Percentiles rank a stretch among this genome's conserved stretches.
Conservation (phyloP, 2,888 invertebrate species). For the Cabera pusaria region DNA sequence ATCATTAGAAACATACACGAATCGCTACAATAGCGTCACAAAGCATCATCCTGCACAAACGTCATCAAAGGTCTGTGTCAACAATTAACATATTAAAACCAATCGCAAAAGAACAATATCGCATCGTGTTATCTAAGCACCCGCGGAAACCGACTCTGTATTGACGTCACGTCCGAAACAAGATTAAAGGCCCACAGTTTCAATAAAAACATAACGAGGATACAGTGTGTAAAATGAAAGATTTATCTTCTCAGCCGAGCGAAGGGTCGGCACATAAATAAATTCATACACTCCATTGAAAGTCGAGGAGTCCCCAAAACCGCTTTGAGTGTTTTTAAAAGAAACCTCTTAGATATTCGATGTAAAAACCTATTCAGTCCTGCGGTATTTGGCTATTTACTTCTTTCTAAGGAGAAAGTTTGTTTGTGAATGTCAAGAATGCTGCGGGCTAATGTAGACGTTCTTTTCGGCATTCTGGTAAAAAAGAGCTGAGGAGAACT, state of each 20-base stretch:
- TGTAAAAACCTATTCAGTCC: conserved; percentile 32
- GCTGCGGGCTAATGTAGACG: neutral
- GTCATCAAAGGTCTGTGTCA: too few species aligned
- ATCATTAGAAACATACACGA: too few species aligned
- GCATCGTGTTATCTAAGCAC: conserved; percentile 4
- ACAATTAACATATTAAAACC: too few species aligned
- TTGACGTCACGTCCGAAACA: conserved; percentile 44
- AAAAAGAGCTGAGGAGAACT: neutral
- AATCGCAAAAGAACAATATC: too few species aligned
- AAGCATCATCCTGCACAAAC: too few species aligned
- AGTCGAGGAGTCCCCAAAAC: conserved; percentile 54
- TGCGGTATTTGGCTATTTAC: conserved; percentile 30
- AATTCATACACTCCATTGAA: conserved; percentile 70
- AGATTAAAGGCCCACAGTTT: conserved; percentile 51
- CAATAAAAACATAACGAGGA: conserved; percentile 66
- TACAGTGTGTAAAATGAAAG: conserved; percentile 65
- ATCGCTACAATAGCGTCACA: too few species aligned
- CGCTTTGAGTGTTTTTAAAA: conserved; percentile 61
- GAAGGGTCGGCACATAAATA: conserved; percentile 54
- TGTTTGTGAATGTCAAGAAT: conserved; percentile 8
- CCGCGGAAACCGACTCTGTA: conserved; percentile 22
- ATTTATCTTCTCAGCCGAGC: conserved; percentile 52
- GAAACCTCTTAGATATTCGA: conserved; percentile 43
- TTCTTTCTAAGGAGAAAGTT: conserved; percentile 21
- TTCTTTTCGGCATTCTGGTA: conserved; percentile 3